Percentiles rank a stretch among this genome's conserved stretches.
These are phyloP conservation scores for Parambassis ranga DNA, from an alignment of 2,797 vertebrate genomes.

Conservation along the genomic window DNA sequence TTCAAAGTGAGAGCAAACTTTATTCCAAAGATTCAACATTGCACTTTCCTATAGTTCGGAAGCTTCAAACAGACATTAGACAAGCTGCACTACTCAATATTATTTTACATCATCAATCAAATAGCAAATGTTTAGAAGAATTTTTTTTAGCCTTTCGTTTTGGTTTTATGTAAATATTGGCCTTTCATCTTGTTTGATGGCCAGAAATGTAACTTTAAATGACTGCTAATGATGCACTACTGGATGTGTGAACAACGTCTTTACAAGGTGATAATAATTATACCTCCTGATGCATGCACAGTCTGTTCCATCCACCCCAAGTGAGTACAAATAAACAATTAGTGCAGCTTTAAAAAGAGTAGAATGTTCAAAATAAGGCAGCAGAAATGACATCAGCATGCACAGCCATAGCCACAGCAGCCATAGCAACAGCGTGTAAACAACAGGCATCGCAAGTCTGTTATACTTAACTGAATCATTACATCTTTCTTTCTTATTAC, in stretches of 20 bases:
- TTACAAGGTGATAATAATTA: background rate
- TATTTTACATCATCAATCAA: background rate
- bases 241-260: too few species aligned
- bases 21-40: background rate
- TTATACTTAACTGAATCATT: too few species aligned
- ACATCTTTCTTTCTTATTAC: too few species aligned
- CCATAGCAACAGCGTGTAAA: too few species aligned
- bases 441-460: too few species aligned
- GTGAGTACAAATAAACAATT: background rate
- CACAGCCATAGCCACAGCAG: too few species aligned
- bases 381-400: too few species aligned
- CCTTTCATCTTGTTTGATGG: background rate
- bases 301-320: background rate
- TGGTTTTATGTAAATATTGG: background rate
- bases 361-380: background rate
- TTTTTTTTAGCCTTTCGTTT: background rate
- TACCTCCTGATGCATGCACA: background rate
- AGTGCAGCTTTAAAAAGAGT: background rate
- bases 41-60: too few species aligned
- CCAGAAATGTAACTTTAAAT: background rate
- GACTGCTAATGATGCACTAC: too few species aligned
- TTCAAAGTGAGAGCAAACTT: background rate
- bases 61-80: background rate
- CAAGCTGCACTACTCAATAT: conserved; percentile 10
- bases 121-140: background rate